phyloP scores from a whole-genome alignment of 1,140 invertebrate species.

The Trialeurodes vaporariorum region DNA sequence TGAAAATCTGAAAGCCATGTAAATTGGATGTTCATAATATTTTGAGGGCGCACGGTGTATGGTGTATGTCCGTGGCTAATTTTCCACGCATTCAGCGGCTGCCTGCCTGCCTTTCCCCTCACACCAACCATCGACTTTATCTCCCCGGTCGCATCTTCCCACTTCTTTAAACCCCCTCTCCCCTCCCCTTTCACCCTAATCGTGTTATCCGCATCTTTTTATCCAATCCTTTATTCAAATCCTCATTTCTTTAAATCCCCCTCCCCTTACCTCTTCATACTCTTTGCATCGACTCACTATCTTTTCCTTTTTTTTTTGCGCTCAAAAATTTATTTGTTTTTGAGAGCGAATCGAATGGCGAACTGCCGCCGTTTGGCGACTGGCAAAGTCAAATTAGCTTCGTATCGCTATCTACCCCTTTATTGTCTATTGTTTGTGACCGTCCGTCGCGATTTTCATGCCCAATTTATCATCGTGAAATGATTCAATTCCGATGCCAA shows the following conservation, averaged over 20 bases:
- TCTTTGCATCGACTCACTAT: neutral
- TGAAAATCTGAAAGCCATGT: neutral
- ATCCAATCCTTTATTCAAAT: neutral
- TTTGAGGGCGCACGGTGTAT: neutral
- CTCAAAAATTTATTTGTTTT: neutral
- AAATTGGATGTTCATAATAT: constrained; percentile 1
- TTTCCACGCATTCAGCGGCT: too few relatives aligned
- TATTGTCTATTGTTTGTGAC: neutral
- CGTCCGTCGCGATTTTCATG: neutral
- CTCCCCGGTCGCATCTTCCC: neutral
- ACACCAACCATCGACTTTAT: too few relatives aligned
- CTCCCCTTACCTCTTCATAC: too few relatives aligned
- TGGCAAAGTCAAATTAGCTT: neutral
- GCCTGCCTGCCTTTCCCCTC: too few relatives aligned
- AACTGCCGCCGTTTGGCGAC: neutral
- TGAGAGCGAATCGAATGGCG: neutral
- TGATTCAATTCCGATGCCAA: too few relatives aligned
- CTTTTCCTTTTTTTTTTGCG: neutral
- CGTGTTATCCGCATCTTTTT: neutral
- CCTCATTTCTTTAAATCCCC: neutral
- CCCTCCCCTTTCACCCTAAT: neutral
- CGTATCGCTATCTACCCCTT: neutral
- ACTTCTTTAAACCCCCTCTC: neutral
- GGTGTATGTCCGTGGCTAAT: neutral
- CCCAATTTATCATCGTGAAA: neutral